A percentile compares a stretch with the other conserved stretches of the same genome.
Evolutionary conservation across 2,797 vertebrate species (phyloP).

Genomic region (Mormyrus hasselquistii): DNA sequence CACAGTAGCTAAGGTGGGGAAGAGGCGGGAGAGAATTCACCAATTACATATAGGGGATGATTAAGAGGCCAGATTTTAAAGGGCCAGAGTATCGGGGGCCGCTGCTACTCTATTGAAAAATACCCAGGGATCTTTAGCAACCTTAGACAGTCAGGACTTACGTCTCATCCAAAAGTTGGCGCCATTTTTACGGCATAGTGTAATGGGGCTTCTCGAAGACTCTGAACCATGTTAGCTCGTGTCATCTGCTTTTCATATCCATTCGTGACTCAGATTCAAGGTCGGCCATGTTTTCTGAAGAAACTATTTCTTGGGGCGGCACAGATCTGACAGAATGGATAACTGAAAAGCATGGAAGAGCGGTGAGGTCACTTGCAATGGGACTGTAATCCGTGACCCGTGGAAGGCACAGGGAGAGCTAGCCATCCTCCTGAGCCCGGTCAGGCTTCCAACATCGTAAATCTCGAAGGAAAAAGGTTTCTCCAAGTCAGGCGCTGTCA

Average conservation of each 20-base stretch:
- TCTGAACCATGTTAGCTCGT: constrained; percentile 27
- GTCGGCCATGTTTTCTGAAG: background rate
- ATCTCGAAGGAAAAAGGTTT: background rate
- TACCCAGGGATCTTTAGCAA: background rate
- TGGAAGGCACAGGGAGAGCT: constrained; percentile 20
- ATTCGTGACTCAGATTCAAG: constrained; percentile 33
- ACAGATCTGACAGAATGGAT: constrained; percentile 57
- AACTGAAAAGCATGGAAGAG: constrained; percentile 43
- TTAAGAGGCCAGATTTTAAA: background rate
- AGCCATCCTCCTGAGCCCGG: background rate
- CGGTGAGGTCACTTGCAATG: constrained; percentile 27
- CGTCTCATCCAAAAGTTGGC: background rate
- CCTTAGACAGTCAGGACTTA: background rate
- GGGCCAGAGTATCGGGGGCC: background rate
- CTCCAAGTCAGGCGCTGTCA: constrained; percentile 19
- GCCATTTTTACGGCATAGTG: background rate
- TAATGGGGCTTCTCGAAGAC: background rate
- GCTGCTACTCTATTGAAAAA: background rate
- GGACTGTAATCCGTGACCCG: constrained; percentile 41
- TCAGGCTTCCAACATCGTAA: background rate
- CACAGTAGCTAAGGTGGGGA: background rate
- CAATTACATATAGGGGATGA: background rate
- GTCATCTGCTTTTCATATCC: constrained; percentile 62
- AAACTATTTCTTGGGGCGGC: constrained; percentile 48
- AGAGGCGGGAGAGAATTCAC: background rate